phyloP scores from a whole-genome alignment of 2,888 invertebrate species.

The Doris montereyensis region DNA sequence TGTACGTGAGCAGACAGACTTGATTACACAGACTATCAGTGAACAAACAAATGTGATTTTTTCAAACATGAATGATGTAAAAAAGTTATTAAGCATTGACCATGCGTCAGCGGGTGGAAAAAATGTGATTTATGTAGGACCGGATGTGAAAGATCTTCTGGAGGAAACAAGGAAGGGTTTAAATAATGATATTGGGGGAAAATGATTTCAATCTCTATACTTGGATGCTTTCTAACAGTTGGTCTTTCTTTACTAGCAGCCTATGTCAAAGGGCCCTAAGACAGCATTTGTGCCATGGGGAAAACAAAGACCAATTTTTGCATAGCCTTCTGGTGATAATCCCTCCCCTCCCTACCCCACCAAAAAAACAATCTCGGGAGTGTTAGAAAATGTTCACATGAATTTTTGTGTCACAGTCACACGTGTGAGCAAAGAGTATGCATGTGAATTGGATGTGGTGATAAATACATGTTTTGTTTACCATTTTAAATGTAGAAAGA shows the following conservation, averaged over 20 bases:
- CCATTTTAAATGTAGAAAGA: no score
- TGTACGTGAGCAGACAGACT: conserved; percentile 48
- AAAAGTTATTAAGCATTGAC: conserved; percentile 51
- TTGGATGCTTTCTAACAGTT: conserved; percentile 67
- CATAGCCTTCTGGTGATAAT: no score
- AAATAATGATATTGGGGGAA: conserved; percentile 68
- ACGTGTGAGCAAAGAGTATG: no score
- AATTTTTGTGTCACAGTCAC: no score
- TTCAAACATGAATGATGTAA: conserved; percentile 63
- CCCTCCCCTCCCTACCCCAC: no score
- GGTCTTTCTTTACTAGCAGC: conserved; percentile 58
- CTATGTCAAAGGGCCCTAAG: conserved; percentile 46
- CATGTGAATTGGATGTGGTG: no score
- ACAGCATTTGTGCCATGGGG: no score
- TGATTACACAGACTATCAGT: conserved; percentile 48
- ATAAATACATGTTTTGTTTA: no score
- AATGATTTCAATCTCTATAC: conserved; percentile 65
- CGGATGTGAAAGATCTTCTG: conserved; percentile 65
- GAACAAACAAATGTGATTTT: conserved; percentile 57
- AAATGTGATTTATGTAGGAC: conserved; percentile 66
- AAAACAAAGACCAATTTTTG: no score
- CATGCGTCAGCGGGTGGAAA: conserved; percentile 45
- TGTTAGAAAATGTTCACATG: no score
- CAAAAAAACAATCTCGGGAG: no score
- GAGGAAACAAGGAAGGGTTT: conserved; percentile 65